Evolutionary conservation across 1,140 invertebrate species (phyloP), one percentile per base, ranked within the genome.

Genomic region (Laodelphax striatellus): DNA sequence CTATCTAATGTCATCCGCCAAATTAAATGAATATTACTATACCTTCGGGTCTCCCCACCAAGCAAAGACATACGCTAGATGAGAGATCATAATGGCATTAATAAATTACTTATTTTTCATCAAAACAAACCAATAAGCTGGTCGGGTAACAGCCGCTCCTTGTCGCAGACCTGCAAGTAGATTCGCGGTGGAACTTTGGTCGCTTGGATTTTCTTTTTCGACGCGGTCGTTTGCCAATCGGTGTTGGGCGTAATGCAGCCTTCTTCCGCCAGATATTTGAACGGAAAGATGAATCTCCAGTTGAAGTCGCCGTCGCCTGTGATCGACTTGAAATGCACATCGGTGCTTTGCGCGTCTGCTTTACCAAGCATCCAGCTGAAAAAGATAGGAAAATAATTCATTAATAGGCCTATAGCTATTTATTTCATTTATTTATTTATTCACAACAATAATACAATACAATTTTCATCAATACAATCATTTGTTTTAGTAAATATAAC

Each of bases 301-400:
- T 94, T 94, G 73, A 94, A 94, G 67, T 86, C 87, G 0, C 87
- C 89, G 66, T 91, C 88, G 0, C 90, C 90, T 1, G 79, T 84
- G 31, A 88, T 66, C 5, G 87, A 92, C 58, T 85, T 81, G 68
- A 81, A 86, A 75, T 94, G 90, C 54, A 93, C 78, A 74, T 94
- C 91, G 2, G 91, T 94, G 22, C 77, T 78, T 71, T 94, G 90
- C 50, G 77, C 72, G 64, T 88, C 80, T 46, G 85, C 79, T 8
- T 74, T 74, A 34, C 83, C 81, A 59, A 82, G 78, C 42, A 93
- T 77, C 88, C 90, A 94, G 2, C 88, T 90, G 63, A 46, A 58
- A 59, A 62, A 9, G 60, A 46, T 38, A 41, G 42, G 21, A 55
- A n/a, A n/a, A n/a, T n/a, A n/a, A n/a, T n/a, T n/a, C n/a, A n/a